phyloP scores from a whole-genome alignment of 2,888 invertebrate genomes.

The Drosophila bunnanda region DNA sequence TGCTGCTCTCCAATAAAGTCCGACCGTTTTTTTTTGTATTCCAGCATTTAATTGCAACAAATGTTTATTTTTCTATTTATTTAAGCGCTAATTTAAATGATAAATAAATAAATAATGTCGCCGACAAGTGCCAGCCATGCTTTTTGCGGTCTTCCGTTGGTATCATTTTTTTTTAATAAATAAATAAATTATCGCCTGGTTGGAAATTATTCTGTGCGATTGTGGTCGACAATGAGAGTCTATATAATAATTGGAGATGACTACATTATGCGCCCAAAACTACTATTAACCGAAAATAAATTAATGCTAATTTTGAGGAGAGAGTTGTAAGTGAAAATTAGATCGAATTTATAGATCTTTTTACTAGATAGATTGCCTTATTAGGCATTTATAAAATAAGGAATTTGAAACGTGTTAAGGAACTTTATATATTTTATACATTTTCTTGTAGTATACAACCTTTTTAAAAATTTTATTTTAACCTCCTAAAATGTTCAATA shows the following conservation, averaged over 20 bases:
- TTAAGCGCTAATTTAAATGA: slow-evolving; percentile 58
- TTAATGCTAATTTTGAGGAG: slow-evolving; percentile 1
- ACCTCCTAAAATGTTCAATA: neutral
- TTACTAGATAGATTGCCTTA: neutral
- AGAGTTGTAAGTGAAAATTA: neutral
- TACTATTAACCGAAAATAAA: slow-evolving; percentile 10
- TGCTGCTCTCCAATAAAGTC: slow-evolving; percentile 18
- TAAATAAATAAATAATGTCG: slow-evolving; percentile 69
- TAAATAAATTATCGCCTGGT: slow-evolving; percentile 44
- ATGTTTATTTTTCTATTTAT: slow-evolving; percentile 45
- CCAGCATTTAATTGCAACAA: slow-evolving; percentile 38
- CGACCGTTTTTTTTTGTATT: slow-evolving; percentile 25
- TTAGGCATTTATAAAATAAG: neutral
- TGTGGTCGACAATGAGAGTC: slow-evolving; percentile 21
- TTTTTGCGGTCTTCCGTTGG: slow-evolving; percentile 21
- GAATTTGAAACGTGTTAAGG: neutral
- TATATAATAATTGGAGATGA: slow-evolving; percentile 5
- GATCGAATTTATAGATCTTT: neutral
- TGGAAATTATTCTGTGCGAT: slow-evolving; percentile 15
- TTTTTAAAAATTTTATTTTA: neutral
- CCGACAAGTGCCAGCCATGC: slow-evolving; percentile 48
- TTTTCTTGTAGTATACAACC: neutral
- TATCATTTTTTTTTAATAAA: slow-evolving; percentile 19
- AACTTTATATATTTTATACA: neutral
- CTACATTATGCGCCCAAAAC: slow-evolving; percentile 12